Base-by-base conservation (phyloP, 1,140 invertebrate genomes). In the Dreissena polymorpha region DNA sequence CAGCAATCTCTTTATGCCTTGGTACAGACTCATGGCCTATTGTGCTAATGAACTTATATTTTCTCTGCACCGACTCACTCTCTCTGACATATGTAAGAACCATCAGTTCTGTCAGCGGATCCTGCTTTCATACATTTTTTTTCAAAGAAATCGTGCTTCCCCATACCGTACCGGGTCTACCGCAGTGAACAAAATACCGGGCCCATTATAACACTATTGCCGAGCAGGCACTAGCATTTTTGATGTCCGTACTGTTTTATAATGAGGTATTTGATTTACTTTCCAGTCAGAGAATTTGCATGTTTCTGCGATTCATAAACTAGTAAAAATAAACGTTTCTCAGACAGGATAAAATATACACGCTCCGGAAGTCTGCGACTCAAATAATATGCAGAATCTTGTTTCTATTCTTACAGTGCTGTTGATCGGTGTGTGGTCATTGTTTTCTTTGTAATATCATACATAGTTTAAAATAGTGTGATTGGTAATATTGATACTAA, bases 11-110 rank as follows among this genome's bases (percentile, higher is more conserved):
- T 68, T 50, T 53, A 68, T 14, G 68, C 57, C 63, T 78, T 69
- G 63, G 14, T 68, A 70, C 63, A 49, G 53, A 39, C 49, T n/a
- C 50, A 13, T 27, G 53, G 68, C 76, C 57, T 67, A 78, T 78
- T 78, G 53, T 65, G 53, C 76, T 78, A 78, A 78, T 78, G 76
- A 78, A 78, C 76, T 78, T 70, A 65, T 70, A 78, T 78, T 78
- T 78, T 78, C 64, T 55, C 68, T 78, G 76, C 76, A 78, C 76
- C 39, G 25, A 51, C 51, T 78, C 57, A 78, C 76, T 53, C 69
- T 39, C 21, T 39, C 53, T 27, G 67, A 78, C 76, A 78, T 78
- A 78, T 78, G 76, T 70, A 78, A 78, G 76, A 78, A 51, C 50
- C 64, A 78, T 78, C 76, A 78, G 12, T 21, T 68, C 27, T 78